Conservation (phyloP, 2,797 vertebrate species). For the Sebastes flavidus region DNA sequence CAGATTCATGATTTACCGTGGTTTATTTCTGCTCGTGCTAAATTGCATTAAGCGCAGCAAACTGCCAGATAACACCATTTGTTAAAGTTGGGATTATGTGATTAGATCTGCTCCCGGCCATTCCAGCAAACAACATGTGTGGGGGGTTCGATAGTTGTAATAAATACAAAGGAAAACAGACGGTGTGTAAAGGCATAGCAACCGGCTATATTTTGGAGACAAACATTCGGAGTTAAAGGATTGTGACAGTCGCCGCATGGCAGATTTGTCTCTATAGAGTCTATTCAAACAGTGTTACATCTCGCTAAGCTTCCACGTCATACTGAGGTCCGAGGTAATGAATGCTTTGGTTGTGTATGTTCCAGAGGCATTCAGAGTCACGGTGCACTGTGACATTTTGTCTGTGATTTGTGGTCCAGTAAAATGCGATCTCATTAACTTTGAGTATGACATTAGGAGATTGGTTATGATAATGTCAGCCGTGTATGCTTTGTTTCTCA, state of each 20-base stretch:
- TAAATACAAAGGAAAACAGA: slow-evolving; percentile 30
- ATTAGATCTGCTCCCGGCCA: slow-evolving; percentile 8
- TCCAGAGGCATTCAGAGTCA: not conserved
- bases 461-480: not conserved
- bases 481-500: not conserved
- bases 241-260: not conserved
- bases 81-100: slow-evolving; percentile 16
- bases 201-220: slow-evolving; percentile 53
- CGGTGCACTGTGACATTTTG: not conserved
- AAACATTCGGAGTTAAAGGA: slow-evolving; percentile 38
- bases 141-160: not conserved
- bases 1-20: not conserved
- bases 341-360: not conserved
- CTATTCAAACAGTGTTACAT: slow-evolving; percentile 41
- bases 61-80: slow-evolving; percentile 29
- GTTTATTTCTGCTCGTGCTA: not conserved
- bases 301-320: slow-evolving; percentile 29
- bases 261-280: slow-evolving; percentile 31
- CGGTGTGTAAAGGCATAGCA: slow-evolving; percentile 42
- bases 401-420: not conserved
- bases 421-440: slow-evolving; percentile 18
- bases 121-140: slow-evolving; percentile 11
- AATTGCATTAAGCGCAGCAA: slow-evolving; percentile 14
- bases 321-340: not conserved
- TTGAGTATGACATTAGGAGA: not conserved